Evolutionary conservation across 2,797 vertebrate genomes (phyloP), one percentile per base, ranked within the genome.

Genomic region (Fistularia commersonii): DNA sequence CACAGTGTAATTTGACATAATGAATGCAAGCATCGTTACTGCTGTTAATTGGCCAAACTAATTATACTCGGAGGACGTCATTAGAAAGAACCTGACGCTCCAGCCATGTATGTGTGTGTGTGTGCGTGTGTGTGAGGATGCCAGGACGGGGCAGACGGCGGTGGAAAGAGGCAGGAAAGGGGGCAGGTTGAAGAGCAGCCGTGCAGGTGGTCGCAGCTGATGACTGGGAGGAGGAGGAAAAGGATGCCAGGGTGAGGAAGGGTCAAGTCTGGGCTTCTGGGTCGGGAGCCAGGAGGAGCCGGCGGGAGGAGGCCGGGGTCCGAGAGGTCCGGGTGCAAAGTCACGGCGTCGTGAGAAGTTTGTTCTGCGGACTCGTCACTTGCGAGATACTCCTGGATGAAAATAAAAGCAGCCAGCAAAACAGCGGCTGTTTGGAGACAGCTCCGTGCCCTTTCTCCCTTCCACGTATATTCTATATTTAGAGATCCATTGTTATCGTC

Each of bases 41-140:
- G 95, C 93, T 96, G 95, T 97, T 99, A 98, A 99, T 98, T 98
- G 96, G 95, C 93, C 93, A 94, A 93, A 95, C 96, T 99, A 99
- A 99, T 99, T 98, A 99, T 96, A 97, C 97, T 98, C 96, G 44
- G 89, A 98, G 96, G 97, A 96, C 92, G 93, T 97, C 94, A 99
- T 99, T 99, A 99, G 93, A 93, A 88, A 87, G 89, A 93, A 93
- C 92, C 94, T 93, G 82, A 81, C 80, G 80, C 79, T 74, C 73
- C 64, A 56, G 61, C 75, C 74, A 74, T 71, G 66, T 67, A 67
- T 64, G 59, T 60, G 57, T 53, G 41, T 58, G 52, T 48, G 64
- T 46, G 65, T 61, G 54, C 61, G 57, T 74, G 54, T 61, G 65
- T 59, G 66, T 57, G 64, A 54, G 68, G 64, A 54, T 67, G 70